phyloP scores from a whole-genome alignment of 2,113 vertebrate genomes.

The Catagonus wagneri region DNA sequence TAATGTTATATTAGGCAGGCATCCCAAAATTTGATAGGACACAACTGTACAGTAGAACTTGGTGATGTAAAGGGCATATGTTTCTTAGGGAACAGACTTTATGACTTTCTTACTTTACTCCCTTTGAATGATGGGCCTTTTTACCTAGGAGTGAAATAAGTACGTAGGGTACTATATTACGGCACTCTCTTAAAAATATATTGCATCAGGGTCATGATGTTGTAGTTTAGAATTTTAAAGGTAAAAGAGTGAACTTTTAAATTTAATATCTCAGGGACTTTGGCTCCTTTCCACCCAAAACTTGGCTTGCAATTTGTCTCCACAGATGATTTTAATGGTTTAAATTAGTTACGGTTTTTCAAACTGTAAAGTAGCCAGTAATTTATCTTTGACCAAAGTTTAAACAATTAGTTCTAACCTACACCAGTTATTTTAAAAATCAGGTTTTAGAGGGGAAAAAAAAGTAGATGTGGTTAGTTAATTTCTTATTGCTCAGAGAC shows the following conservation, averaged over 20 bases:
- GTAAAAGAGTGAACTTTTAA: slow-evolving; percentile 78
- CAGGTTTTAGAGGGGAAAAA: slow-evolving; percentile 64
- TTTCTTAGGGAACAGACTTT: slow-evolving; percentile 74
- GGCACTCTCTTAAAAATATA: slow-evolving; percentile 85
- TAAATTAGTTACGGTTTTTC: slow-evolving; percentile 80
- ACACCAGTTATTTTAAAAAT: slow-evolving; percentile 71
- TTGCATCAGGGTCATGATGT: slow-evolving; percentile 75
- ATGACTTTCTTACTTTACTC: slow-evolving; percentile 68
- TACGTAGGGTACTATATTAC: slow-evolving; percentile 72
- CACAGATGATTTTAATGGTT: slow-evolving; percentile 79
- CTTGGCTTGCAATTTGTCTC: slow-evolving; percentile 82
- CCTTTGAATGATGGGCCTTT: slow-evolving; percentile 66
- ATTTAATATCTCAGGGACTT: slow-evolving; percentile 82
- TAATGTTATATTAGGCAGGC: slow-evolving; percentile 56
- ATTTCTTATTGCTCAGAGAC: slow-evolving; percentile 54
- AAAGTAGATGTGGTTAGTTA: slow-evolving; percentile 46
- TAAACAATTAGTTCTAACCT: slow-evolving; percentile 65
- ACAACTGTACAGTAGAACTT: slow-evolving; percentile 60
- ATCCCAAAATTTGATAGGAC: slow-evolving; percentile 54
- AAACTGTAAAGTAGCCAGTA: slow-evolving; percentile 74
- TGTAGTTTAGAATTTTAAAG: slow-evolving; percentile 83
- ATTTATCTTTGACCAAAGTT: slow-evolving; percentile 74
- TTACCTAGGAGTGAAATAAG: slow-evolving; percentile 83
- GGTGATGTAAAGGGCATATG: slow-evolving; percentile 66
- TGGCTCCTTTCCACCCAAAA: slow-evolving; percentile 85